Conservation (phyloP, 1,140 invertebrate genomes). For the Cecropterus lyciades region DNA sequence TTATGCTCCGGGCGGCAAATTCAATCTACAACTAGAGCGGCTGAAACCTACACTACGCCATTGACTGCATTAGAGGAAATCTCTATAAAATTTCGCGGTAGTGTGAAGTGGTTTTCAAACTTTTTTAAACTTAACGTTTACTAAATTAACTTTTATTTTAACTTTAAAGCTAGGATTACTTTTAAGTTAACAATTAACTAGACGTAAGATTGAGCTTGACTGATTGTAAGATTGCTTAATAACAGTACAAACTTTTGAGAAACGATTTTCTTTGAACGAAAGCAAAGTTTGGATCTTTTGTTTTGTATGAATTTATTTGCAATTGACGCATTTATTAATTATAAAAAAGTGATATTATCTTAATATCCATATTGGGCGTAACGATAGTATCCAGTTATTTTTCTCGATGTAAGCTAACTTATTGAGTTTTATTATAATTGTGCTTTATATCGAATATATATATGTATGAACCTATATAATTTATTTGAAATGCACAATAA, state of each 20-base stretch:
- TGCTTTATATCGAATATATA: slow-evolving; percentile 51
- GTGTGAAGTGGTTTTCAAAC: neutral
- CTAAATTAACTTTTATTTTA: neutral
- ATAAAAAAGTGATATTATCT: slow-evolving; percentile 64
- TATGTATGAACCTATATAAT: slow-evolving; percentile 52
- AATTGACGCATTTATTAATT: slow-evolving; percentile 70
- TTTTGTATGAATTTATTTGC: slow-evolving; percentile 40
- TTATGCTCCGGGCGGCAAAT: too few species aligned
- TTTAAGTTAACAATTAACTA: slow-evolving; percentile 43
- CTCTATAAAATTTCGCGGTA: neutral
- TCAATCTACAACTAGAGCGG: too few species aligned
- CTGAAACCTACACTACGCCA: too few species aligned
- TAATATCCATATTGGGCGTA: slow-evolving; percentile 25
- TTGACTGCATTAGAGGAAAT: too few species aligned
- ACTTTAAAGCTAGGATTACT: neutral
- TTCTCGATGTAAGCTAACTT: slow-evolving; percentile 55
- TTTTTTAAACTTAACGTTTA: too few species aligned
- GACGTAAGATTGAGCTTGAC: slow-evolving; percentile 53
- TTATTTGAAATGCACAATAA: slow-evolving; percentile 74
- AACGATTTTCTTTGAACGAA: slow-evolving; percentile 52
- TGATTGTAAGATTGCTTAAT: slow-evolving; percentile 46
- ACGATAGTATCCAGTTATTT: slow-evolving; percentile 32
- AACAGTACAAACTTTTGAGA: slow-evolving; percentile 64
- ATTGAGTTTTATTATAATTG: slow-evolving; percentile 51
- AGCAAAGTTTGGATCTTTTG: slow-evolving; percentile 56